phyloP scores from a whole-genome alignment of 2,113 vertebrate genomes.

The Tragelaphus scriptus region DNA sequence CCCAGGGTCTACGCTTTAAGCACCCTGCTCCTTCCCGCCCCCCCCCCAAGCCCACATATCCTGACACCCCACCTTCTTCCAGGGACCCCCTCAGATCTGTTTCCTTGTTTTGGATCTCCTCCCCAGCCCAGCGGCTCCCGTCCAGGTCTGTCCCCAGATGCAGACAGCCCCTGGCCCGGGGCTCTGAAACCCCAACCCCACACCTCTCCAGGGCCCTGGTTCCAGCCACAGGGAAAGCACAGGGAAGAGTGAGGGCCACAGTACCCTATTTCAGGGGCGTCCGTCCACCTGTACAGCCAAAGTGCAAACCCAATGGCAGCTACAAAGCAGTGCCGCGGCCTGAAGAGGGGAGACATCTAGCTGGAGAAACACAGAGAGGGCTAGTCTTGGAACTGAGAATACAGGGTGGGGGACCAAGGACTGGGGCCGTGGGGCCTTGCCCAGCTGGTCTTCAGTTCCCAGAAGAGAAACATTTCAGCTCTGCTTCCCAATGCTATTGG shows the following conservation, averaged over 20 bases:
- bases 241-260: not conserved
- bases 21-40: not conserved
- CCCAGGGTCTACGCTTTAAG: conserved; percentile 40
- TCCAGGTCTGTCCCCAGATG: not conserved
- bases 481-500: not conserved
- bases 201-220: not conserved
- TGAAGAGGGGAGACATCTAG: not conserved
- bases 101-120: not conserved
- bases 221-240: not conserved
- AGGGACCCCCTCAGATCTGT: not conserved
- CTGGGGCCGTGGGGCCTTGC: not conserved
- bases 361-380: not conserved
- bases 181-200: not conserved
- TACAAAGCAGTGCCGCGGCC: not conserved
- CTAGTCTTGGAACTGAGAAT: not conserved
- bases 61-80: not conserved
- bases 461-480: not conserved
- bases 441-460: not conserved
- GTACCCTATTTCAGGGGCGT: not conserved
- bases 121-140: not conserved
- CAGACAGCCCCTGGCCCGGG: not conserved
- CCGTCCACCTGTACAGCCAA: not conserved
- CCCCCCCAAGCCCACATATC: not conserved
- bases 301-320: not conserved
- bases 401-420: not conserved